Percentiles rank a stretch among this genome's conserved stretches.
phyloP scores from a whole-genome alignment of 2,888 invertebrate species.

The Luperina testacea region DNA sequence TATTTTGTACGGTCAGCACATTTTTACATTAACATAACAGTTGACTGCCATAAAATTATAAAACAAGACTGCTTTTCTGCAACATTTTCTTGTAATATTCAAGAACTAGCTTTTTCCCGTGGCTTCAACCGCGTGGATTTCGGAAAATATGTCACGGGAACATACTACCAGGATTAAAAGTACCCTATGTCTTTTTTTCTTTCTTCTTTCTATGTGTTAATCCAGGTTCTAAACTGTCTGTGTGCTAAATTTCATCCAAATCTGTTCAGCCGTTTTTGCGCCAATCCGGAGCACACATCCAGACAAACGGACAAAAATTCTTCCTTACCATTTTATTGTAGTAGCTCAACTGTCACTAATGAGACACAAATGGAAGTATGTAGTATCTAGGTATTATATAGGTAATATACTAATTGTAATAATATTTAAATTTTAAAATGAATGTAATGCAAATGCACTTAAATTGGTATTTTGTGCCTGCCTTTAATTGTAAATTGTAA shows the following conservation, averaged over 20 bases:
- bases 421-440: too few relatives aligned
- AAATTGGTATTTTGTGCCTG: too few relatives aligned
- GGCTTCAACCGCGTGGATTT: neutral
- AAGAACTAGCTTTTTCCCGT: neutral
- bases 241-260: neutral
- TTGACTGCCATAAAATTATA: neutral
- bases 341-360: too few relatives aligned
- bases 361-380: too few relatives aligned
- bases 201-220: too few relatives aligned
- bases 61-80: neutral
- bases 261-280: neutral
- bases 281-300: neutral
- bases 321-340: neutral
- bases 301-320: neutral
- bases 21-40: neutral
- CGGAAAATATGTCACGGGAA: neutral
- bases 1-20: slow-evolving; percentile 3
- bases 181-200: too few relatives aligned
- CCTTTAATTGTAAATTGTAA: too few relatives aligned
- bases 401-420: too few relatives aligned
- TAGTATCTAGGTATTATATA: too few relatives aligned
- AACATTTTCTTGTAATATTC: neutral
- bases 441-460: too few relatives aligned
- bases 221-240: neutral
- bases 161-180: neutral